These are phyloP conservation scores for Ifrita kowaldi DNA, from an alignment of 2,113 vertebrate species.

Conservation along the genomic window DNA sequence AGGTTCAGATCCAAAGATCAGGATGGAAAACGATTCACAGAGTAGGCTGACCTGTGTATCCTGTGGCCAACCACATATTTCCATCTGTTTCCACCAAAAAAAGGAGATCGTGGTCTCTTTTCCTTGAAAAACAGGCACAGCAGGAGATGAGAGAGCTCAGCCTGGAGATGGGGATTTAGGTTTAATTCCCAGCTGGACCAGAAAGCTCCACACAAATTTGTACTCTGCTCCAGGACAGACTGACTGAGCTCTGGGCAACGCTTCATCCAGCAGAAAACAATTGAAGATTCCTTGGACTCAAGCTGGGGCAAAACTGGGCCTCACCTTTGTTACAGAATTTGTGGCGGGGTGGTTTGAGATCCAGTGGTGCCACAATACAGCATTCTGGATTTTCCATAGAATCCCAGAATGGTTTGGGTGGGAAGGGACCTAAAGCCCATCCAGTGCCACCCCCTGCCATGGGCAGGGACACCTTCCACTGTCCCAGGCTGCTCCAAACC, in stretches of 20 bases:
- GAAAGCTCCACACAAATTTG: not conserved
- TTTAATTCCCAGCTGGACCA: not conserved
- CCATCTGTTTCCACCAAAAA: not conserved
- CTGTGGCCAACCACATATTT: not conserved
- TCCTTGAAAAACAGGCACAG: not conserved
- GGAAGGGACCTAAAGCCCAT: not conserved
- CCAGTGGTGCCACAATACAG: not conserved
- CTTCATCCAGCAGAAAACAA: not conserved
- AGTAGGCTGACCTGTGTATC: not conserved
- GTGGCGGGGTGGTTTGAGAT: not conserved
- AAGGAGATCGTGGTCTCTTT: not conserved
- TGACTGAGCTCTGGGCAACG: not conserved
- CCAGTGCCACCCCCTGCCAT: not conserved
- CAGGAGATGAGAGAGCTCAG: not conserved
- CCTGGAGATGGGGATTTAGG: not conserved
- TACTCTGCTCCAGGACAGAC: not conserved
- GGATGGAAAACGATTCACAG: not conserved
- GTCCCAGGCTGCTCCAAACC: not conserved
- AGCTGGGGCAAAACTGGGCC: not conserved
- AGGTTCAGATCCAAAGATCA: not conserved
- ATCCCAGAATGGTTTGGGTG: not conserved
- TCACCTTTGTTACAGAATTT: not conserved
- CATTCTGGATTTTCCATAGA: not conserved
- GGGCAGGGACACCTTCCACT: not conserved
- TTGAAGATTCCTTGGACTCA: not conserved